Conservation (phyloP, 2,113 vertebrate genomes). For the Sorex fumeus region DNA sequence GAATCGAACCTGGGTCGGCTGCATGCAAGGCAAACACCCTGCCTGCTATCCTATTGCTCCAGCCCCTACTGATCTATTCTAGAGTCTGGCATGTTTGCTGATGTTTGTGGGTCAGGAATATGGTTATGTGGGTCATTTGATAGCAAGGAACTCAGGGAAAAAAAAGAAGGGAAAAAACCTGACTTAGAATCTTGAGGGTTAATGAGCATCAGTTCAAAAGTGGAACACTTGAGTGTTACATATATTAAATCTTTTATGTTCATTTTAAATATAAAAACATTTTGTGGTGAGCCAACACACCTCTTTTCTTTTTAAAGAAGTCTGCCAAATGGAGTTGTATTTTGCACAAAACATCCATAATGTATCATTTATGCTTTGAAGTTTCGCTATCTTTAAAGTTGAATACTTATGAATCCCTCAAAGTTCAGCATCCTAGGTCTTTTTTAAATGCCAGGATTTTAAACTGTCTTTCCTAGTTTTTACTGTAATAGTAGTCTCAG, state of each 20-base stretch:
- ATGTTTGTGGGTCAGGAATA: neutral
- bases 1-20: too few species aligned
- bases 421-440: neutral
- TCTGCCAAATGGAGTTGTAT: constrained; percentile 78
- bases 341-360: constrained; percentile 77
- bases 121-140: neutral
- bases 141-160: neutral
- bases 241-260: constrained; percentile 61
- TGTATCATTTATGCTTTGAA: constrained; percentile 55
- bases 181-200: neutral
- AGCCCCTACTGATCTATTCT: too few species aligned
- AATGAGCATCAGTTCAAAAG: constrained; percentile 34
- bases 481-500: constrained; percentile 54
- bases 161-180: too few species aligned
- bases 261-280: constrained; percentile 65
- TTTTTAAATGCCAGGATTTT: constrained; percentile 64
- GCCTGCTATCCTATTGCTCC: too few species aligned
- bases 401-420: constrained; percentile 30
- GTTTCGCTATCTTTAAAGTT: constrained; percentile 70
- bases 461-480: neutral
- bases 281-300: constrained; percentile 68
- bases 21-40: too few species aligned
- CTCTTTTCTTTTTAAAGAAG: constrained; percentile 66
- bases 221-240: constrained; percentile 19
- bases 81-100: constrained; percentile 23